Evolutionary conservation across 2,113 vertebrate species (phyloP).

Genomic region (Rattus rattus): DNA sequence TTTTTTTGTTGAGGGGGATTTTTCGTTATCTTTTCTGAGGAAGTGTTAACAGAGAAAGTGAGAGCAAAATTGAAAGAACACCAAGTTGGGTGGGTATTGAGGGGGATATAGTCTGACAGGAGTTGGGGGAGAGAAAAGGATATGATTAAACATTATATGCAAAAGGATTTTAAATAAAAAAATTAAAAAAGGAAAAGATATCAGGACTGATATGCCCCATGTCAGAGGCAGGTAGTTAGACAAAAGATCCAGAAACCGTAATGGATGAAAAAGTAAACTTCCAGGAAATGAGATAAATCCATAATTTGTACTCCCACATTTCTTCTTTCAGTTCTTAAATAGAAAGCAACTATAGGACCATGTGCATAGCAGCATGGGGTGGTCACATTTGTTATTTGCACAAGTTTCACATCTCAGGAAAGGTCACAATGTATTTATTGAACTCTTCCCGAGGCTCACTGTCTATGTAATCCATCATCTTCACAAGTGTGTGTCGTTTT

Average conservation of each 20-base stretch:
- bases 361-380: not conserved
- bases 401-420: not conserved
- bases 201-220: not conserved
- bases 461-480: not conserved
- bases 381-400: not conserved
- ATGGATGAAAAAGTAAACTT: not conserved
- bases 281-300: not conserved
- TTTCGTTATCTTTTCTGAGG: not conserved
- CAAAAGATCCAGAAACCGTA: not conserved
- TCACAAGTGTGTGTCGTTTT: not conserved
- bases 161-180: conserved; percentile 6
- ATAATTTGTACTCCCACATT: not conserved
- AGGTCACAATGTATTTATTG: not conserved
- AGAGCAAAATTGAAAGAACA: not conserved
- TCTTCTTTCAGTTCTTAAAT: not conserved
- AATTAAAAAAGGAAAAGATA: not conserved
- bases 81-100: not conserved
- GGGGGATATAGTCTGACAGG: not conserved
- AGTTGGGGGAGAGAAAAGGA: not conserved
- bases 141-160: not conserved
- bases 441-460: not conserved
- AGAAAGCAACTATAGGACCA: not conserved
- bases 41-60: not conserved
- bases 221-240: not conserved
- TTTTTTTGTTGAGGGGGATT: not conserved